Percentiles rank a stretch among this genome's conserved stretches.
These are phyloP conservation scores for Acrobasis consociella DNA, from an alignment of 2,888 invertebrate genomes.

Conservation along the genomic window DNA sequence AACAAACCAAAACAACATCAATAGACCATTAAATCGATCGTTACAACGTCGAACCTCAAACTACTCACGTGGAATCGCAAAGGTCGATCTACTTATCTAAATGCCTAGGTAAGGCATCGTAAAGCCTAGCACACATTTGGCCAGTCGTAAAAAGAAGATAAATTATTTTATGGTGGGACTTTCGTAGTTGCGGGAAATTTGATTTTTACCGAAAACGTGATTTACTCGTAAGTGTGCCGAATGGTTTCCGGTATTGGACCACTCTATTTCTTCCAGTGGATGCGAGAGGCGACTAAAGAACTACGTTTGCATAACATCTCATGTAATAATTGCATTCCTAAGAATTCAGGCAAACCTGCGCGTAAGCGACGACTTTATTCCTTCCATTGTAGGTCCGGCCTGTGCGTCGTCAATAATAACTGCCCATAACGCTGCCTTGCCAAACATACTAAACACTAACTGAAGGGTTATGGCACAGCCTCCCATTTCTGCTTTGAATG, in stretches of 20 bases:
- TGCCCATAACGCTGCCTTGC: background rate
- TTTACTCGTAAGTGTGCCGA: background rate
- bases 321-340: too few species aligned
- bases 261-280: too few species aligned
- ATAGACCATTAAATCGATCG: background rate
- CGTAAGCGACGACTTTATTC: too few species aligned
- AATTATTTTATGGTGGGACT: background rate
- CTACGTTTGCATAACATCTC: too few species aligned
- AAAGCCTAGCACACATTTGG: background rate
- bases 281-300: too few species aligned
- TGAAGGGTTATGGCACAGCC: too few species aligned
- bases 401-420: background rate
- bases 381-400: too few species aligned
- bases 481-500: too few species aligned
- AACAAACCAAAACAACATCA: background rate
- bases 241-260: too few species aligned
- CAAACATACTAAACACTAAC: background rate
- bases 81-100: slow-evolving; percentile 8
- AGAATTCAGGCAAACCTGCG: too few species aligned
- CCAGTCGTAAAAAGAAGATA: background rate
- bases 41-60: background rate
- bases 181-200: background rate
- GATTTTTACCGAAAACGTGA: background rate
- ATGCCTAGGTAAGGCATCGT: background rate
- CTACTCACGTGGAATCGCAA: background rate